Conservation (phyloP, 1,140 invertebrate genomes). For the Drosophila nigromelanica region DNA sequence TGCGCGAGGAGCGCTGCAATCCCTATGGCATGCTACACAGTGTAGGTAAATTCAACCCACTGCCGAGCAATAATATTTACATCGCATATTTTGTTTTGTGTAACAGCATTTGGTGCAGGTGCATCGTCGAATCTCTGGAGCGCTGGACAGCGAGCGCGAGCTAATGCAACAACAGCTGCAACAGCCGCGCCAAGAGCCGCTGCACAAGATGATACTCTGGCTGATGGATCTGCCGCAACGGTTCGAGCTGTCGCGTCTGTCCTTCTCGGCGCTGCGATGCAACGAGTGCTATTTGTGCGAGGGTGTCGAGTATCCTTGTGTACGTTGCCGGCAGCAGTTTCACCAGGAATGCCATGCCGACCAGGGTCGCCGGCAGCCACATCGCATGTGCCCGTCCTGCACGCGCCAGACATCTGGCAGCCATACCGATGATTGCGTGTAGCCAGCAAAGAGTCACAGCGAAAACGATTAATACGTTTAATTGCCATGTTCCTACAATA, state of each 20-base stretch:
- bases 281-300: constrained; percentile 4
- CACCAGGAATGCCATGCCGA: constrained; percentile 7
- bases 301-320: constrained; percentile 12
- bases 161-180: neutral
- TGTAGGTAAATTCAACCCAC: neutral
- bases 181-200: constrained; percentile 1
- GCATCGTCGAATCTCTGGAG: neutral
- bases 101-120: neutral
- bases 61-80: neutral
- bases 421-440: neutral
- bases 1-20: neutral
- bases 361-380: neutral
- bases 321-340: constrained; percentile 4
- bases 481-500: constrained; percentile 1
- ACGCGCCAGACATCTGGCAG: neutral
- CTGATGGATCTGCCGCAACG: constrained; percentile 13
- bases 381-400: constrained; percentile 5
- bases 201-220: constrained; percentile 16
- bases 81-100: neutral
- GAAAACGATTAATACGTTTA: neutral
- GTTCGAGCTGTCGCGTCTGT: neutral
- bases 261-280: neutral
- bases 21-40: neutral
- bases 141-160: neutral
- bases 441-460: neutral